Evolutionary conservation across 2,888 invertebrate genomes (phyloP).

Genomic region (Mythimna impura): DNA sequence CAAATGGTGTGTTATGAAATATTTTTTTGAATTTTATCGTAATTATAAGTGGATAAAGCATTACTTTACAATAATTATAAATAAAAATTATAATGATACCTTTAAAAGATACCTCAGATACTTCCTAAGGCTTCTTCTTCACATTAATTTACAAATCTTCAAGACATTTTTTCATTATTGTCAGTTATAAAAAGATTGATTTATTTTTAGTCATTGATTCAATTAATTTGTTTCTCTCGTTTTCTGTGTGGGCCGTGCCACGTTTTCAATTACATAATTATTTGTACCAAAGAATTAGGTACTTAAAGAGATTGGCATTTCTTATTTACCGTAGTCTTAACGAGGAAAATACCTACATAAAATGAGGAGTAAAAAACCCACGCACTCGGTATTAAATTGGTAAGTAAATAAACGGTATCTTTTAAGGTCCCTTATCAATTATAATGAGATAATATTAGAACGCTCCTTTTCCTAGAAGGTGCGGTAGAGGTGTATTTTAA

Average conservation of each 20-base stretch:
- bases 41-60: too few relatives aligned
- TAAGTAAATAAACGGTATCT: conserved; percentile 12
- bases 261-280: conserved; percentile 26
- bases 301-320: conserved; percentile 23
- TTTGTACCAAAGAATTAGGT: conserved; percentile 16
- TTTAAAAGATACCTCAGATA: background rate
- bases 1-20: too few relatives aligned
- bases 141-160: background rate
- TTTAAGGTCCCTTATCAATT: conserved; percentile 1
- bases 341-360: background rate
- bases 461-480: background rate
- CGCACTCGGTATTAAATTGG: background rate
- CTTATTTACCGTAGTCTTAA: conserved; percentile 20
- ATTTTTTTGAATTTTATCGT: too few relatives aligned
- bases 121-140: background rate
- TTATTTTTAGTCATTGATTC: conserved; percentile 1
- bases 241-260: background rate
- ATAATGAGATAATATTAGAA: background rate
- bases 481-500: background rate
- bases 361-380: conserved; percentile 12
- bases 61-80: too few relatives aligned
- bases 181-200: background rate
- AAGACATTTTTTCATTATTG: background rate
- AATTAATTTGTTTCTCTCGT: background rate
- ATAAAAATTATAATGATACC: too few relatives aligned